phyloP scores from a whole-genome alignment of 2,888 invertebrate species.

The Zaprionus bogoriensis region DNA sequence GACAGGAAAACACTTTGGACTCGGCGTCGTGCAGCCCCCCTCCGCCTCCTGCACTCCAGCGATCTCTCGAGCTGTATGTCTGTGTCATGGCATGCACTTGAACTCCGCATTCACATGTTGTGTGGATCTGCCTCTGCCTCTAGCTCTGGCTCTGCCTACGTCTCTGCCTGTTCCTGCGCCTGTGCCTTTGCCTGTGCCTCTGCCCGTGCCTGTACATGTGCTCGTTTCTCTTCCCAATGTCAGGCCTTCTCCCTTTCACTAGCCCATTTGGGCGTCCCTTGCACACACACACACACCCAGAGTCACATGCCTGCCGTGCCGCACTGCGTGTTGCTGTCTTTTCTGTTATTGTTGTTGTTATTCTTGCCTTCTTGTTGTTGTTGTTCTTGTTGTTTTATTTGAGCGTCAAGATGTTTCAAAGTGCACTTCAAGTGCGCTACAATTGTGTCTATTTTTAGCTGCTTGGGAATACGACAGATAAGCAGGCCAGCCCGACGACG shows the following conservation, averaged over 20 bases:
- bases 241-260: constrained; percentile 16
- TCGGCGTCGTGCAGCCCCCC: constrained; percentile 17
- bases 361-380: not conserved
- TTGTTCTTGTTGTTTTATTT: constrained; percentile 42
- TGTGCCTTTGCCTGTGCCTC: constrained; percentile 5
- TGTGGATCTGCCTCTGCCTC: not conserved
- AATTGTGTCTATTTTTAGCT: constrained; percentile 65
- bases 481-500: constrained; percentile 12
- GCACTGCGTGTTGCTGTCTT: constrained; percentile 31
- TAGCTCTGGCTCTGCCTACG: not conserved
- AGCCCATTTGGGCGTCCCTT: constrained; percentile 13
- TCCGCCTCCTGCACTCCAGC: too few species aligned
- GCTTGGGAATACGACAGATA: constrained; percentile 63
- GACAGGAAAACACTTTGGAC: not conserved
- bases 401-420: constrained; percentile 67
- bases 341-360: not conserved
- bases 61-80: too few species aligned
- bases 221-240: not conserved
- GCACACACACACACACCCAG: constrained; percentile 1
- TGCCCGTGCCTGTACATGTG: not conserved
- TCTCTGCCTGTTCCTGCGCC: constrained; percentile 4
- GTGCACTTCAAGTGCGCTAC: constrained; percentile 74
- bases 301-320: constrained; percentile 54
- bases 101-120: constrained; percentile 67
- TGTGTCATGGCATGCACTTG: constrained; percentile 69